phyloP scores from a whole-genome alignment of 2,113 vertebrate genomes.

The Microcebus lehilahytsara region DNA sequence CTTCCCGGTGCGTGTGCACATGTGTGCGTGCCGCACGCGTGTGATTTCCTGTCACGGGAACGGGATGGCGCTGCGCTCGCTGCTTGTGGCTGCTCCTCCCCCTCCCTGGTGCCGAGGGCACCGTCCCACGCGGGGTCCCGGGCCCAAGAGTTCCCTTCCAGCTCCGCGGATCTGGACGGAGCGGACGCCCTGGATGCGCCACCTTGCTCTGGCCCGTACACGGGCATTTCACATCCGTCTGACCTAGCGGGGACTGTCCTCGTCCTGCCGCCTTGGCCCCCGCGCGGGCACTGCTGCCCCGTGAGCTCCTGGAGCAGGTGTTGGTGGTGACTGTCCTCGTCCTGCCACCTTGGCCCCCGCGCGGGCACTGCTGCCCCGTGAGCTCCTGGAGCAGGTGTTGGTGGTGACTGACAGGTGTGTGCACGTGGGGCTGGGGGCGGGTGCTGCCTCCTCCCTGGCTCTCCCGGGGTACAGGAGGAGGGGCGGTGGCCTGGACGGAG shows the following conservation, averaged over 20 bases:
- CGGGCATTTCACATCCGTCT: accelerated
- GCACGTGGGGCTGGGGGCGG: not conserved
- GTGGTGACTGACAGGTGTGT: not conserved
- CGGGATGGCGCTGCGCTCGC: accelerated
- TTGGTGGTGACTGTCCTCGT: too few species aligned
- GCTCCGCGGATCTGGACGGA: accelerated
- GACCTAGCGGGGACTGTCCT: not conserved
- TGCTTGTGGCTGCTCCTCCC: not conserved
- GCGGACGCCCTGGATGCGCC: accelerated
- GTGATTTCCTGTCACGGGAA: accelerated
- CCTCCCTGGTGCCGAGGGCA: accelerated
- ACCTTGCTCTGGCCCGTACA: accelerated
- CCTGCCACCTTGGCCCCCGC: too few species aligned
- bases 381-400: too few species aligned
- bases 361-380: too few species aligned
- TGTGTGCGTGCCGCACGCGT: accelerated
- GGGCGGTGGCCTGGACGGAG: not conserved
- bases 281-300: not conserved
- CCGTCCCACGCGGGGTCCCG: not conserved
- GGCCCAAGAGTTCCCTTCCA: accelerated
- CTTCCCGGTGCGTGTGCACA: accelerated
- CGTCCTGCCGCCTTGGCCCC: accelerated
- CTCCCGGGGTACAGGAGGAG: not conserved
- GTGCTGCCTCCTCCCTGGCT: not conserved
- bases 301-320: not conserved